Conservation (phyloP, 2,888 invertebrate genomes). For the Meta bourneti region DNA sequence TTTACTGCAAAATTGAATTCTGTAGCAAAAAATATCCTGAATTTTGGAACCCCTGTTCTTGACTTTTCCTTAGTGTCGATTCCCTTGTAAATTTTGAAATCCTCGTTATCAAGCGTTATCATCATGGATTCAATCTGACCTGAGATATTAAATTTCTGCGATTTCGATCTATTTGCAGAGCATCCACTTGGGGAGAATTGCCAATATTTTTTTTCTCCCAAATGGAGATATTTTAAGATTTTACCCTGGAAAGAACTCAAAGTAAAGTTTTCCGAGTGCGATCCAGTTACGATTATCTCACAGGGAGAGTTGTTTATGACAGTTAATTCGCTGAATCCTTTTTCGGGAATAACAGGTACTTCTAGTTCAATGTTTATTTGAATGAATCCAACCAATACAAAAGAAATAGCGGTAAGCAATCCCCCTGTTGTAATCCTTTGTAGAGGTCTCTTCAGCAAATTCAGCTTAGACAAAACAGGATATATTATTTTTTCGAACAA, state of each 20-base stretch:
- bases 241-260: background rate
- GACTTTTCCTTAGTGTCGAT: conserved; percentile 29
- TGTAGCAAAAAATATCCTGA: background rate
- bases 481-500: conserved; percentile 85
- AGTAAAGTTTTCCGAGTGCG: background rate
- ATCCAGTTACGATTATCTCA: background rate
- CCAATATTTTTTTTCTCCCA: background rate
- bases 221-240: background rate
- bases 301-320: conserved; percentile 72
- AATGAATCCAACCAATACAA: conserved; percentile 90
- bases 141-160: background rate
- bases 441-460: conserved; percentile 85
- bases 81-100: background rate
- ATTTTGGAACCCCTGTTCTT: conserved; percentile 12
- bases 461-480: conserved; percentile 87
- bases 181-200: background rate
- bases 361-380: conserved; percentile 88
- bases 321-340: conserved; percentile 42
- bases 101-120: background rate
- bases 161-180: background rate
- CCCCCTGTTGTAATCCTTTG: conserved; percentile 94
- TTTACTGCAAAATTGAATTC: background rate
- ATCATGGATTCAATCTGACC: conserved; percentile 17
- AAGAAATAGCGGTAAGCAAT: conserved; percentile 90
- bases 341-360: conserved; percentile 33